Conservation (phyloP, 2,797 vertebrate species). For the Crax fasciolata region DNA sequence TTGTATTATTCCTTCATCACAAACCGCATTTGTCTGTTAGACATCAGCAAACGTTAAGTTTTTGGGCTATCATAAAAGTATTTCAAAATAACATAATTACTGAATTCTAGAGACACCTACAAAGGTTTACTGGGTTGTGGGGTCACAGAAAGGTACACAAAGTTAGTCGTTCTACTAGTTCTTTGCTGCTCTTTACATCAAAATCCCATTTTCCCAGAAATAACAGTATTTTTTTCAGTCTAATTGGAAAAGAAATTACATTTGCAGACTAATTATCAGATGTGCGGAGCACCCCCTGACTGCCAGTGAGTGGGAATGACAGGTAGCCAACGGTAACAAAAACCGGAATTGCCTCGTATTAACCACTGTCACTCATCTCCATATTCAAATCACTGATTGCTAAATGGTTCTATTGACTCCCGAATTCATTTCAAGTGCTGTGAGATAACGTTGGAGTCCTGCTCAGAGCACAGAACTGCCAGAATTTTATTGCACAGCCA, state of each 20-base stretch:
- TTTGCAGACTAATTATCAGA: not conserved
- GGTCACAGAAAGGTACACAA: not conserved
- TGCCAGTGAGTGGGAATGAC: not conserved
- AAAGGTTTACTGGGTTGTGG: not conserved
- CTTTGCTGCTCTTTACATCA: not conserved
- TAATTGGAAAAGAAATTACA: not conserved
- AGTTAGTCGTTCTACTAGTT: not conserved
- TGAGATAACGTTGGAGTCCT: not conserved
- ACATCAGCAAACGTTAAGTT: not conserved
- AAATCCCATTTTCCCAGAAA: not conserved
- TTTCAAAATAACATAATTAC: not conserved
- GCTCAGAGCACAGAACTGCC: not conserved
- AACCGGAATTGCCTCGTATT: not conserved
- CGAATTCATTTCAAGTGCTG: not conserved
- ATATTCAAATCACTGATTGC: not conserved
- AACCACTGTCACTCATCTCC: not conserved
- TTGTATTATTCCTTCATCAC: not conserved
- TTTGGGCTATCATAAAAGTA: not conserved
- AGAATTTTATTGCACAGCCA: not conserved
- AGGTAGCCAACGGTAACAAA: not conserved
- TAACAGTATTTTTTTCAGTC: not conserved
- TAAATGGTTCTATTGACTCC: not conserved
- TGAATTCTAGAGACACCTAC: not conserved
- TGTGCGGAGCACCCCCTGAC: not conserved
- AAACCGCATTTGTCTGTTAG: not conserved